Base-by-base conservation (phyloP, 2,888 invertebrate genomes). In the Eupithecia pulchellata region DNA sequence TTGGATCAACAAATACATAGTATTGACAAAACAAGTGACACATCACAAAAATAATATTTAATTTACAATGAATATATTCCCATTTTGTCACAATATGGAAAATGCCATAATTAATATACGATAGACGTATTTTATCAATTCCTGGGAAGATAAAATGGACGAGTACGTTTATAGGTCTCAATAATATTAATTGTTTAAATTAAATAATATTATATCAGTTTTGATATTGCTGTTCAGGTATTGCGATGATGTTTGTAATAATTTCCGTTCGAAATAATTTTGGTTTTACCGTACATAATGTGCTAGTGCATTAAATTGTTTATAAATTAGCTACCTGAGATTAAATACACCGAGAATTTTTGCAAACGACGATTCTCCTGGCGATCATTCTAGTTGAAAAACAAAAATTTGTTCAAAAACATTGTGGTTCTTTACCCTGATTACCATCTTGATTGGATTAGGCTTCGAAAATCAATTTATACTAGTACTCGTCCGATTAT, bases 11-110 rank as follows among this genome's bases (percentile, higher is more conserved):
- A 57, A 14, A 57, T 55, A 47, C 29, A 29, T 27, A 2, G 52
- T 52, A 25, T 11, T 17, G 57, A 29, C 17, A 57, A 57, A 57
- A 57, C 29, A 57, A 57, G 27, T 29, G 6, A 17, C 1, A 29
- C 0, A 1, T 57, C 20, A 57, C 29, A 8, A 3, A 27, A 27
- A 29, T 29, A 13, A 29, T 29, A 57, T 29, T 20, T 27, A 17
- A 29, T 11, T 47, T 20, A 47, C n/a, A 34, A 42, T 60, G 34
- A 73, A 68, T 52, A 70, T 77, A 78, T 70, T 86, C 82, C 89
- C 93, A 94, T 93, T 94, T 94, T 93, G 94, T 93, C 93, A 94
- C 94, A 94, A 93, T 86, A 83, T 90, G 91, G 92, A 84, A 87
- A 85, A 86, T 84, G 84, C 84, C 82, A 81, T 86, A 83, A 84